Conservation (phyloP, 2,797 vertebrate genomes). For the Scarus forsteni region DNA sequence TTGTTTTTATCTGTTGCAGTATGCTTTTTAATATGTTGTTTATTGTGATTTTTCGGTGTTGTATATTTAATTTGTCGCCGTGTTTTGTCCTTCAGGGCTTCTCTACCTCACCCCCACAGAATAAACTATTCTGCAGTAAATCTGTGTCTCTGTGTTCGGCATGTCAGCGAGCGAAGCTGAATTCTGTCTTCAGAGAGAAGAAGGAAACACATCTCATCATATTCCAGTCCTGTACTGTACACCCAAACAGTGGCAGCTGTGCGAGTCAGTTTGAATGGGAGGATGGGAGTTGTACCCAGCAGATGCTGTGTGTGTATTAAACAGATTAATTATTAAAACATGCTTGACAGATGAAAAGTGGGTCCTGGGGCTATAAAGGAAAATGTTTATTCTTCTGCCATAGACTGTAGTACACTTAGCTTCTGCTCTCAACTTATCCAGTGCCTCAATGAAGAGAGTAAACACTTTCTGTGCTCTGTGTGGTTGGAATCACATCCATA, state of each 20-base stretch:
- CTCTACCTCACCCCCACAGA: slow-evolving; percentile 47
- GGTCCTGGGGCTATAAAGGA: slow-evolving; percentile 86
- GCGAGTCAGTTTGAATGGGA: slow-evolving; percentile 83
- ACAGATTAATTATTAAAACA: slow-evolving; percentile 90
- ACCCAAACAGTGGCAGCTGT: slow-evolving; percentile 82
- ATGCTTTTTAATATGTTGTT: too few species aligned
- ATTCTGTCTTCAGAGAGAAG: slow-evolving; percentile 44
- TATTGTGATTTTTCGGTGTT: too few species aligned
- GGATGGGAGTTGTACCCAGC: slow-evolving; percentile 85
- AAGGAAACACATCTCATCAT: slow-evolving; percentile 68
- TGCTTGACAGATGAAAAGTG: slow-evolving; percentile 90
- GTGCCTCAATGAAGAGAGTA: slow-evolving; percentile 81
- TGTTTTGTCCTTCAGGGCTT: too few species aligned
- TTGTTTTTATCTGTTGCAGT: too few species aligned
- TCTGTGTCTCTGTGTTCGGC: slow-evolving; percentile 47
- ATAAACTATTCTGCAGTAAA: slow-evolving; percentile 57
- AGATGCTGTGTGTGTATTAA: slow-evolving; percentile 88
- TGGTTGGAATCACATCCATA: slow-evolving; percentile 75
- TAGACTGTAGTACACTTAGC: slow-evolving; percentile 85
- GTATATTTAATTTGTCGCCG: too few species aligned
- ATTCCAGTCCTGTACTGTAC: slow-evolving; percentile 78
- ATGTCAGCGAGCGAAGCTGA: slow-evolving; percentile 58
- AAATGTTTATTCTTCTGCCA: slow-evolving; percentile 90
- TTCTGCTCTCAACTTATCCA: slow-evolving; percentile 82
- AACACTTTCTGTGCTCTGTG: slow-evolving; percentile 75